Percentiles rank a stretch among this genome's conserved stretches.
Evolutionary conservation across 2,113 vertebrate species (phyloP).

Genomic region (Varanus salvator): DNA sequence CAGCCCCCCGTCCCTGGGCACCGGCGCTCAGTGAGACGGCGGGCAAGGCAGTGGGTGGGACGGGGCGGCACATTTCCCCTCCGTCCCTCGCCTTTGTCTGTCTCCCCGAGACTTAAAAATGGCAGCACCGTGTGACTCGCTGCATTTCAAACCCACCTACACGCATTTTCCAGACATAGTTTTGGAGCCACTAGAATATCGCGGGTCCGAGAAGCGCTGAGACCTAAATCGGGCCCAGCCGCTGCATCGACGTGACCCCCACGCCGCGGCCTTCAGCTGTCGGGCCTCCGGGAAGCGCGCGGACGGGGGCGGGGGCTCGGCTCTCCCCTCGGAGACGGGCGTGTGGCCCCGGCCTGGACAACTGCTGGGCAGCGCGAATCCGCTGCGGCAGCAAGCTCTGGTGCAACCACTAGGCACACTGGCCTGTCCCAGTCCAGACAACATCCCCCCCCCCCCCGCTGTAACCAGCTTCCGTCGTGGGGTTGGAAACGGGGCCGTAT

Average conservation of each 20-base stretch:
- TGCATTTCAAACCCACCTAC: conserved; percentile 69
- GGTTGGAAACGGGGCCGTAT: too few relatives aligned
- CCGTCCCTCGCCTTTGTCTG: conserved; percentile 7
- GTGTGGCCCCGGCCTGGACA: too few relatives aligned
- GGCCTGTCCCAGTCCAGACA: not conserved
- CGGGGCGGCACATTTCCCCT: conserved; percentile 47
- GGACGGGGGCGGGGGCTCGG: not conserved
- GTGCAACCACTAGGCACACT: not conserved
- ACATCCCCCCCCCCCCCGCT: too few relatives aligned
- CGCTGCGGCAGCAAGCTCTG: not conserved
- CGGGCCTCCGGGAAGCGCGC: too few relatives aligned
- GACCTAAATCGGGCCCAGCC: conserved; percentile 22
- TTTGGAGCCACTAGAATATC: conserved; percentile 45
- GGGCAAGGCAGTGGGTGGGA: not conserved
- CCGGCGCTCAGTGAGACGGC: not conserved
- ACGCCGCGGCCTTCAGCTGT: not conserved
- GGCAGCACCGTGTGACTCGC: conserved; percentile 21
- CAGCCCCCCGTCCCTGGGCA: too few relatives aligned
- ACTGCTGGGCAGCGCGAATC: not conserved
- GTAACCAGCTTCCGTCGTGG: too few relatives aligned
- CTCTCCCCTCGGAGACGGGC: too few relatives aligned
- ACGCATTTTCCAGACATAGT: conserved; percentile 50
- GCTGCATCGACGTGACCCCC: not conserved
- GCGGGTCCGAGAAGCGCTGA: not conserved
- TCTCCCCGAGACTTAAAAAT: conserved; percentile 51